Evolutionary conservation across 1,140 invertebrate species (phyloP).

Genomic region (Cardiocondyla obscurior): DNA sequence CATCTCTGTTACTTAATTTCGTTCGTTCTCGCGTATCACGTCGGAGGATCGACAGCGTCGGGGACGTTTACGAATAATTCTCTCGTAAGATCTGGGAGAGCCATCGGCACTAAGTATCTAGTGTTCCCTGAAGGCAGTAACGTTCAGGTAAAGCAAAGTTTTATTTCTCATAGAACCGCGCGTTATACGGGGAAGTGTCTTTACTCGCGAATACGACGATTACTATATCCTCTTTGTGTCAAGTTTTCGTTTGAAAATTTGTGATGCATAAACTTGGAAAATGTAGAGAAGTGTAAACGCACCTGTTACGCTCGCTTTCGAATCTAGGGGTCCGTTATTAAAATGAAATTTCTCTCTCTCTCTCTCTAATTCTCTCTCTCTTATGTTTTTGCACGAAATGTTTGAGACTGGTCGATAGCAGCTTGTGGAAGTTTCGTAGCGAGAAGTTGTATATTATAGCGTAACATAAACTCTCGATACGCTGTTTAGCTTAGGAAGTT

Average conservation of each 20-base stretch:
- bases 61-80: slow-evolving; percentile 18
- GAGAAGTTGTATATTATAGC: slow-evolving; percentile 3
- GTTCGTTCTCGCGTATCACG: neutral
- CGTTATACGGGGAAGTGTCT: neutral
- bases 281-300: neutral
- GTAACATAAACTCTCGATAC: slow-evolving; percentile 24
- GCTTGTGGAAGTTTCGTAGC: neutral
- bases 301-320: neutral
- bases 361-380: too few species aligned
- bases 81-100: slow-evolving; percentile 66
- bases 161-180: neutral
- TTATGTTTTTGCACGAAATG: neutral
- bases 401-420: slow-evolving; percentile 19
- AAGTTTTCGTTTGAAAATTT: neutral
- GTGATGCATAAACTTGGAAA: neutral
- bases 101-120: slow-evolving; percentile 75
- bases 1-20: neutral
- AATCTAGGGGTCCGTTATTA: neutral
- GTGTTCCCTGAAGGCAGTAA: slow-evolving; percentile 83
- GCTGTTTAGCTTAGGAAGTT: slow-evolving; percentile 7
- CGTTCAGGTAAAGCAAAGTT: slow-evolving; percentile 77
- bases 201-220: neutral
- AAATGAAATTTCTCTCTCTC: slow-evolving; percentile 22
- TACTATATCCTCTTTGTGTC: neutral
- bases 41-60: neutral